Base-by-base conservation (phyloP, 2,113 vertebrate species). In the Gallinago paraguaiae region DNA sequence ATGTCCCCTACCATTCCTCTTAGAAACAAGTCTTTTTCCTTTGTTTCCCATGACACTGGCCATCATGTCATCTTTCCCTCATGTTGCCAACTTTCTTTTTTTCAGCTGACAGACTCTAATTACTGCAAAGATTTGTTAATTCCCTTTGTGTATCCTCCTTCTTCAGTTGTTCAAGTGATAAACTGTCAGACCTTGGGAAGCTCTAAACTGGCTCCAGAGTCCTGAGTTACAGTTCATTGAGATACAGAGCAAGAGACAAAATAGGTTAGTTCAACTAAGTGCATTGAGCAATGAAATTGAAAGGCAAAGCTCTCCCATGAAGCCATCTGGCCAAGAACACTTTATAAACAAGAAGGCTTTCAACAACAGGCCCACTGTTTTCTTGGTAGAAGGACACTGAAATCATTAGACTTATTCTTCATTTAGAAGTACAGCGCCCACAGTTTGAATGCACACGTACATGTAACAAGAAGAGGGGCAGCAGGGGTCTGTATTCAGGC, bases 321-420 rank as follows among this genome's bases (percentile, higher is more conserved):
- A 57, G 33, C 65, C 20, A 51, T 45, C 51, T 92, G 83, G 46
- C 76, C 80, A 56, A 1, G 2, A 91, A 92, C 43, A 20, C 41
- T 85, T 92, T 51, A 86, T 85, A 76, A 92, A 95, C 81, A 82
- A 92, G 60, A 72, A 75, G 65, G 50, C 46, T 89, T 80, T 82
- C 67, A 95, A 94, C 84, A 96, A 79, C 65, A 33, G 54, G 13
- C 50, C 67, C 67, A 28, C 78, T 91, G 75, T 90, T 91, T 82
- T 45, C 78, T 60, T 77, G 63, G 67, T 53, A 41, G 54, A 85
- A 92, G 54, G 37, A 63, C 61, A 37, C 50, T 46, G 78, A 57
- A 87, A 87, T 85, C 53, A 82, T 84, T 37, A 48, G 77, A 60
- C 4, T 53, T n/a, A 28, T 5, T 92, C 67, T 53, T 46, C 22